Conservation (phyloP, 2,888 invertebrate species). For the Cloeon dipterum region DNA sequence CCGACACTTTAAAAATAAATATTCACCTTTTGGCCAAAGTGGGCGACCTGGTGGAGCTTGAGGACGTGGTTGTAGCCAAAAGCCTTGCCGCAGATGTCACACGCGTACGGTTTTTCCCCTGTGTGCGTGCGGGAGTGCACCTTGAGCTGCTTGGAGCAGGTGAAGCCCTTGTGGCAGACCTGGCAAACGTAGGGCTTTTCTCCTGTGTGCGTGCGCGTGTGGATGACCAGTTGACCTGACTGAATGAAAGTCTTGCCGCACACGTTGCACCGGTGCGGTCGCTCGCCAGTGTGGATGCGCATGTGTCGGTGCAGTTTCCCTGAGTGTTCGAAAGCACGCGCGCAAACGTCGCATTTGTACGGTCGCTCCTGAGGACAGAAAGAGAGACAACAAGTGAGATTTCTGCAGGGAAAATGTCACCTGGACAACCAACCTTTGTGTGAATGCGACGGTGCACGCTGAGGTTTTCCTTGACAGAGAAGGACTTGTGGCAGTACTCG, state of each 20-base stretch:
- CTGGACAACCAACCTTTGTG: no score
- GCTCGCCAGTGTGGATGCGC: constrained; percentile 74
- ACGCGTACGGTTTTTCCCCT: constrained; percentile 75
- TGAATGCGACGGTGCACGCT: constrained; percentile 74
- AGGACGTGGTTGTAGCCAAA: constrained; percentile 83
- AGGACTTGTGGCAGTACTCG: constrained; percentile 78
- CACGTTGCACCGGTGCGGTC: constrained; percentile 70
- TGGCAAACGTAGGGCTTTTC: constrained; percentile 19
- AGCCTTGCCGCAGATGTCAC: constrained; percentile 74
- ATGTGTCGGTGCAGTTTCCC: constrained; percentile 78
- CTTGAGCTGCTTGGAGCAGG: constrained; percentile 76
- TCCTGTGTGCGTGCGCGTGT: constrained; percentile 69
- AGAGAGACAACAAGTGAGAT: no score
- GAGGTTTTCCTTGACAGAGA: constrained; percentile 79
- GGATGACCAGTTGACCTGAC: constrained; percentile 74
- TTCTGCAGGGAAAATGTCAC: no score
- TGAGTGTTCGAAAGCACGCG: constrained; percentile 72
- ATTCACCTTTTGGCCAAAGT: constrained; percentile 79
- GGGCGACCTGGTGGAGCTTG: constrained; percentile 71
- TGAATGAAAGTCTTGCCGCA: constrained; percentile 81
- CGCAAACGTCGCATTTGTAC: constrained; percentile 72
- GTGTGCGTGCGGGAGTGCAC: constrained; percentile 81
- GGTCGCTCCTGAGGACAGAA: no score
- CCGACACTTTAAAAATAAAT: no score
- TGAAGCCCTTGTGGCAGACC: constrained; percentile 73